Conservation (phyloP, 2,888 invertebrate species). For the Scaptomyza cyrtandrae region DNA sequence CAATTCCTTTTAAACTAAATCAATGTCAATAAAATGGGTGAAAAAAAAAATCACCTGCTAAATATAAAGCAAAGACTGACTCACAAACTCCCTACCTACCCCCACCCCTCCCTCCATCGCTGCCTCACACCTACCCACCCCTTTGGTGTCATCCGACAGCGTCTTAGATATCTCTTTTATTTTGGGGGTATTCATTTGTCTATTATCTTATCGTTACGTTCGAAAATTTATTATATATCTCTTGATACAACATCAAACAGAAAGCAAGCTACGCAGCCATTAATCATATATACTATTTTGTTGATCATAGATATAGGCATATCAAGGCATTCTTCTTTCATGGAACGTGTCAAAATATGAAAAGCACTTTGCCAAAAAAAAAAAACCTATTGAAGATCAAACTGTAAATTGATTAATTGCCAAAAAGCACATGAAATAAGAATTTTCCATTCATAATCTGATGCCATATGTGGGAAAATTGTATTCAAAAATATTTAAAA, state of each 20-base stretch:
- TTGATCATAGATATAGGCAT: not conserved
- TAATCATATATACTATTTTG: slow-evolving; percentile 52
- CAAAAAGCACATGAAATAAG: slow-evolving; percentile 15
- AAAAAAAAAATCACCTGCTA: slow-evolving; percentile 1
- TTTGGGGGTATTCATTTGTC: not conserved
- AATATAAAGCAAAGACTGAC: slow-evolving; percentile 19
- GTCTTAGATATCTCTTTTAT: slow-evolving; percentile 13
- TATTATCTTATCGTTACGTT: slow-evolving; percentile 46
- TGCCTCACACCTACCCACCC: no score
- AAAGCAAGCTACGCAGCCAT: slow-evolving; percentile 41
- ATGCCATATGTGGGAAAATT: not conserved
- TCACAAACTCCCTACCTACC: slow-evolving; percentile 3
- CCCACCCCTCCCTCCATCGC: no score
- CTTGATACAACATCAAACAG: slow-evolving; percentile 70
- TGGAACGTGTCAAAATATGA: slow-evolving; percentile 60
- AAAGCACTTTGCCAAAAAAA: slow-evolving; percentile 18
- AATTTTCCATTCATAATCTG: slow-evolving; percentile 13
- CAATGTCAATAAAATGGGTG: not conserved
- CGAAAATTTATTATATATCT: slow-evolving; percentile 48
- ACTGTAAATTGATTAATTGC: slow-evolving; percentile 52
- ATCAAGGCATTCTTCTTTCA: slow-evolving; percentile 25
- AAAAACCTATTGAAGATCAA: slow-evolving; percentile 9
- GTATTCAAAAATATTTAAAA: not conserved
- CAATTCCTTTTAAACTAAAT: slow-evolving; percentile 2
- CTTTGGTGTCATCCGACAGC: slow-evolving; percentile 11